Base-by-base conservation (phyloP, 2,113 vertebrate species). In the Gadus chalcogrammus region DNA sequence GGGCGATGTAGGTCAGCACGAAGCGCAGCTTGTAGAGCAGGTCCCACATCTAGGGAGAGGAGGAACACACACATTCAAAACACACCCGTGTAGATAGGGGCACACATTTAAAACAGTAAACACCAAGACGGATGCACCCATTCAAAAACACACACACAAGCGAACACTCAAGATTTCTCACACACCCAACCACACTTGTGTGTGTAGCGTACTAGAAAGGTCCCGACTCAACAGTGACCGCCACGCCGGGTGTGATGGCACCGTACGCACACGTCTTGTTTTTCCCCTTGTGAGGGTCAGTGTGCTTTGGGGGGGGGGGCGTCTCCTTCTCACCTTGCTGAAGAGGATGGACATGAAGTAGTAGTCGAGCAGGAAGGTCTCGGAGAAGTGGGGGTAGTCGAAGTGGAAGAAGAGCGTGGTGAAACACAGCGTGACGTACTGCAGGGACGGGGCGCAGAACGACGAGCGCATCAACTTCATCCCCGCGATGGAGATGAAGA, bases 291-390 rank as follows among this genome's bases (percentile, higher is more conserved):
- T 48, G 6, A 48, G 12, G 8, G 42, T 48, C 7, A 2, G 8
- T 9, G 42, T 48, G 42, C 12, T 7, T 48, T 11, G 31, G 67
- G 3, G 17, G 3, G 15, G 20, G 3, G 17, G 3, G 15, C 0
- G 31, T 35, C 16, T 56, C 16, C 15, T 20, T 15, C 79, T 65
- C 1, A 95, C 95, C 95, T 96, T 96, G 92, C 93, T 96, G 87
- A 94, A 96, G 82, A 96, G 90, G 78, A 96, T 92, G 31, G 95
- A 95, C 93, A 95, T 94, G 87, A 95, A 91, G 85, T 95, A 96
- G 88, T 95, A 96, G 90, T 96, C 93, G 0, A 95, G 91, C 28
- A 96, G 88, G 81, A 95, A 96, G 84, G 95, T 94, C 89, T 96
- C 94, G 0, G 95, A 95, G 79, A 93, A 94, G 81, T 90, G 92